Evolutionary conservation across 2,797 vertebrate species (phyloP).

Genomic region (Columba guinea): DNA sequence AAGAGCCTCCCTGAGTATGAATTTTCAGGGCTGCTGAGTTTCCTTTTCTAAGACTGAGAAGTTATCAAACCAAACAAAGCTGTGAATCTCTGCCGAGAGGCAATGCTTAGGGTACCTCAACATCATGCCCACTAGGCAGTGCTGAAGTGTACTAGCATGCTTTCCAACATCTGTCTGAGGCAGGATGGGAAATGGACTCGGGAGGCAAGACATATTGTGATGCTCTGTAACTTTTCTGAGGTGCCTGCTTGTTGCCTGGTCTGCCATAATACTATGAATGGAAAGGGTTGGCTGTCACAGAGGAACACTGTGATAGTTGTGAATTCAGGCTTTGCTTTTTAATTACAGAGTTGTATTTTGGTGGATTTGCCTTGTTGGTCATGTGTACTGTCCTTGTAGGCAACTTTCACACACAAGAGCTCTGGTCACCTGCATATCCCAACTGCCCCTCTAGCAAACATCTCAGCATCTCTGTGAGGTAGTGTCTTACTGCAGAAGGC

Average conservation of each 20-base stretch:
- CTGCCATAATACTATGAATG: background rate
- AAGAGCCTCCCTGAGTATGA: background rate
- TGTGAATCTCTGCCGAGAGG: background rate
- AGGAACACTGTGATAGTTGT: background rate
- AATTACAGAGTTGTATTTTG: background rate
- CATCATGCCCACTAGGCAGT: background rate
- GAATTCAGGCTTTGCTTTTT: background rate
- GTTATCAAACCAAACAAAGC: background rate
- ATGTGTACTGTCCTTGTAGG: background rate
- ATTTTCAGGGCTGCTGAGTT: background rate
- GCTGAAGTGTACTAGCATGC: background rate
- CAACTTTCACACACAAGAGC: background rate
- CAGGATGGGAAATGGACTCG: background rate
- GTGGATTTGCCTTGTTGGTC: background rate
- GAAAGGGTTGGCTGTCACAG: background rate
- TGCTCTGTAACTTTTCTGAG: background rate
- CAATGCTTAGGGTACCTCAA: background rate
- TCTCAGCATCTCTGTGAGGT: background rate
- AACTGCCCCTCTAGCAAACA: background rate
- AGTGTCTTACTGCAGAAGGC: background rate
- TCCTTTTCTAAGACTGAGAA: background rate
- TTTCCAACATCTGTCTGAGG: background rate
- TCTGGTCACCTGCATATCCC: background rate
- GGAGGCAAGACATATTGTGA: background rate
- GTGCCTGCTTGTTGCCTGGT: background rate